A percentile compares a stretch with the other conserved stretches of the same genome.
These are phyloP conservation scores for Halocynthia roretzi DNA, from an alignment of 23 tunicate genomes.

Conservation along the genomic window DNA sequence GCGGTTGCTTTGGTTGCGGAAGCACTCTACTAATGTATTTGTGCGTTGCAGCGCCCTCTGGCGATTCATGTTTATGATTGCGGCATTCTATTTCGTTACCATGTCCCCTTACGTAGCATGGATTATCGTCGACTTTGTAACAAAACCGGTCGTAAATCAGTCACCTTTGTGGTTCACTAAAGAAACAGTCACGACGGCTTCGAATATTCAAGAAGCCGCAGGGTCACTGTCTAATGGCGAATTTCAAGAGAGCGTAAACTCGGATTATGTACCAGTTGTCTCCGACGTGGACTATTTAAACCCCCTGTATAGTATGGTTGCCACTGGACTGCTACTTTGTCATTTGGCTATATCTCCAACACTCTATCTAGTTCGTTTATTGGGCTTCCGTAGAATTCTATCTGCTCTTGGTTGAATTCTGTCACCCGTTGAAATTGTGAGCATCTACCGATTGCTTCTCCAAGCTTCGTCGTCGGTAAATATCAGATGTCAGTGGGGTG, in stretches of 20 bases:
- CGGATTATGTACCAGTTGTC: background rate
- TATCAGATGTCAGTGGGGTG: too few species aligned
- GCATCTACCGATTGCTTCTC: too few species aligned
- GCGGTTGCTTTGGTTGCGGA: slow-evolving; percentile 74
- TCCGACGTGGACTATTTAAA: background rate
- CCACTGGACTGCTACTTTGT: slow-evolving; percentile 33
- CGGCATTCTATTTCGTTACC: slow-evolving; percentile 39
- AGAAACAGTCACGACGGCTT: background rate
- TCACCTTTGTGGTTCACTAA: slow-evolving; percentile 9
- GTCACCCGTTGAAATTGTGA: too few species aligned
- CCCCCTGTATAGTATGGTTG: slow-evolving; percentile 7
- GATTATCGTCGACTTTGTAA: slow-evolving; percentile 37
- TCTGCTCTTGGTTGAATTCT: slow-evolving; percentile 5
- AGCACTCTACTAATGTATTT: slow-evolving; percentile 71
- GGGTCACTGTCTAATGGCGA: background rate
- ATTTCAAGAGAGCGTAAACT: background rate
- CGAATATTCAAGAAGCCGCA: background rate
- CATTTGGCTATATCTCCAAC: slow-evolving; percentile 54
- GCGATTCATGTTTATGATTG: slow-evolving; percentile 63
- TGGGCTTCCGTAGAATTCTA: slow-evolving; percentile 49
- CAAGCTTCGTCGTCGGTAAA: too few species aligned
- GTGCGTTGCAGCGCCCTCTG: slow-evolving; percentile 96
- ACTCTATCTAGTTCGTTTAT: slow-evolving; percentile 60
- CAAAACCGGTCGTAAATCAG: background rate
- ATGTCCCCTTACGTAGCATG: slow-evolving; percentile 34